phyloP scores from a whole-genome alignment of 2,113 vertebrate species.

The Dermatemys mawii region DNA sequence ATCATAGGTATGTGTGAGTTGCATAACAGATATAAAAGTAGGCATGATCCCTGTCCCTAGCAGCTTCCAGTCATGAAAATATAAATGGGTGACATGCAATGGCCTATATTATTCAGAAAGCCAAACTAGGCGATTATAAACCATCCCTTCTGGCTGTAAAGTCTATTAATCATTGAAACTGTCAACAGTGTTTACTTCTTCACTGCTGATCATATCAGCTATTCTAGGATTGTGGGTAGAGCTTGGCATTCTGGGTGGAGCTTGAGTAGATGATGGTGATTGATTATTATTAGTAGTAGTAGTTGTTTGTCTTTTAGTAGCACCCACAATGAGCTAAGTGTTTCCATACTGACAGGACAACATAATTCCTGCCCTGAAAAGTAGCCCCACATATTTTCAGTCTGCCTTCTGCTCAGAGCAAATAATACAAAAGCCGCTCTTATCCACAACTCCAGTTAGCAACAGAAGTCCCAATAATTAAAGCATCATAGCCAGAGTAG shows the following conservation, averaged over 20 bases:
- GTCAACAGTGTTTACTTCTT: neutral
- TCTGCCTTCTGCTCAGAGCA: neutral
- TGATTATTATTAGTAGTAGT: neutral
- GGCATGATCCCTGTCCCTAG: neutral
- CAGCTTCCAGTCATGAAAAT: neutral
- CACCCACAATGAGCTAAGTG: neutral
- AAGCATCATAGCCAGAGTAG: neutral
- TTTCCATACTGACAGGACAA: neutral
- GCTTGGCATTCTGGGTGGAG: neutral
- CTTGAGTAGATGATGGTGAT: neutral
- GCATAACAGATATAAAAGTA: neutral
- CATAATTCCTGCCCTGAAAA: neutral
- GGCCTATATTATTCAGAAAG: neutral
- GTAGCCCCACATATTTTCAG: neutral
- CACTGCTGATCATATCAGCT: neutral
- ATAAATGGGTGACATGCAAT: neutral
- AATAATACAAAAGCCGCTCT: neutral
- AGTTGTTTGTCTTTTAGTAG: neutral
- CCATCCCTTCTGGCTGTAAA: neutral
- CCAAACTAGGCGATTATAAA: neutral
- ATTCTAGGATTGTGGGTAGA: neutral
- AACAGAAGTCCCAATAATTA: conserved; percentile 1
- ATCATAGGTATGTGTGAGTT: neutral
- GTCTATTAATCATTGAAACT: neutral
- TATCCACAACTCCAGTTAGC: neutral